These are phyloP conservation scores for Phymatocera aterrima DNA, from an alignment of 2,888 invertebrate genomes.

Conservation along the genomic window DNA sequence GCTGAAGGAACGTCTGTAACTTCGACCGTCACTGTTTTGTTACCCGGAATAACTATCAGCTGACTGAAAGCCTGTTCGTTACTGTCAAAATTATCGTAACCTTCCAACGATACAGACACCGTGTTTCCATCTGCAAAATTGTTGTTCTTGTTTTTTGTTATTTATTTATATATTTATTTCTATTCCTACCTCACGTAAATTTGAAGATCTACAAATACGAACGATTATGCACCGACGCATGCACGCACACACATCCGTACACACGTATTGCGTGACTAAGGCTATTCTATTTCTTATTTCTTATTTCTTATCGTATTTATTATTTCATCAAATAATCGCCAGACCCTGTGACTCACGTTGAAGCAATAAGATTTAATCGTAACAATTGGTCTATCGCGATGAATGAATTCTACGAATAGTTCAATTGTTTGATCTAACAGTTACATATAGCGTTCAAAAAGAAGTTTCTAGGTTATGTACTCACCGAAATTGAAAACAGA, in stretches of 20 bases:
- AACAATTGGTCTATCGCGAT: background rate
- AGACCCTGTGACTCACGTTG: background rate
- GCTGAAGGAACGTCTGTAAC: constrained; percentile 75
- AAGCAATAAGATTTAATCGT: background rate
- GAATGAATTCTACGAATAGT: background rate
- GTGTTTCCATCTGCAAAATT: constrained; percentile 55
- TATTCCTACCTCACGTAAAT: background rate
- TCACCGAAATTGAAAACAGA: constrained; percentile 6
- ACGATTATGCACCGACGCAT: too few relatives aligned
- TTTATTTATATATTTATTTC: background rate
- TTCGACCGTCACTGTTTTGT: constrained; percentile 69
- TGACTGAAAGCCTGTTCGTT: constrained; percentile 63
- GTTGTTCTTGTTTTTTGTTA: background rate
- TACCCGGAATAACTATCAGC: constrained; percentile 56
- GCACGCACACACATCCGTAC: too few relatives aligned
- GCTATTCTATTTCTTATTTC: too few relatives aligned
- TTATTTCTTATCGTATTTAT: too few relatives aligned
- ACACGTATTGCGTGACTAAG: too few relatives aligned
- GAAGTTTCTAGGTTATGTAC: constrained; percentile 25
- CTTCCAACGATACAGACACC: constrained; percentile 60
- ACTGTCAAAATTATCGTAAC: constrained; percentile 56
- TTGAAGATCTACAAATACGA: too few relatives aligned
- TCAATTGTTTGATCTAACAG: background rate
- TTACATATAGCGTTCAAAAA: background rate
- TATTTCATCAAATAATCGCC: background rate